These are phyloP conservation scores for Aphaenogaster rudis DNA, from an alignment of 1,140 invertebrate genomes.

Conservation along the genomic window DNA sequence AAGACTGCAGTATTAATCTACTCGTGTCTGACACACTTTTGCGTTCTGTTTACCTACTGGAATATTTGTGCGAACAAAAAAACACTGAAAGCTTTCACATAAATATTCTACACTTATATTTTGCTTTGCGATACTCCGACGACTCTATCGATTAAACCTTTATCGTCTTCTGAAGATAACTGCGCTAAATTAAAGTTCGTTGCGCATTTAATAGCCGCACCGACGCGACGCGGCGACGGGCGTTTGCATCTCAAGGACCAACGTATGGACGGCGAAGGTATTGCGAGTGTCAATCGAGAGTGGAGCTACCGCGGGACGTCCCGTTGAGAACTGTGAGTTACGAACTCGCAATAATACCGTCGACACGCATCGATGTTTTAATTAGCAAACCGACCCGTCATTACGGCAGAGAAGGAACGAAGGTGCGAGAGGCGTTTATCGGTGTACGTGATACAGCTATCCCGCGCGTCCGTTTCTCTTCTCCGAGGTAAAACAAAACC, in stretches of 20 bases:
- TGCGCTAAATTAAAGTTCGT: not conserved
- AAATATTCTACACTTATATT: not conserved
- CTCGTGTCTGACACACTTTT: not conserved
- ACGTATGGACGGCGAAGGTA: not conserved
- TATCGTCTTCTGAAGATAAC: not conserved
- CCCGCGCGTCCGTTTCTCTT: slow-evolving; percentile 27
- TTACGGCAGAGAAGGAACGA: not conserved
- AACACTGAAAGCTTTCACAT: not conserved
- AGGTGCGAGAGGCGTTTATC: not conserved
- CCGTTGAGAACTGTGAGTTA: not conserved
- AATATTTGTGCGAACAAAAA: not conserved
- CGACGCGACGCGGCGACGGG: too few relatives aligned
- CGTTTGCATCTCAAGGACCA: not conserved
- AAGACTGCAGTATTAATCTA: not conserved
- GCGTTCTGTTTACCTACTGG: not conserved
- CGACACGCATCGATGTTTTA: slow-evolving; percentile 42
- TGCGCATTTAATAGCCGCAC: not conserved
- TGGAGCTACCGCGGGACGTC: not conserved
- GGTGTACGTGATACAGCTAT: slow-evolving; percentile 38
- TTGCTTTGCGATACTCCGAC: not conserved
- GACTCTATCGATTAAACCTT: not conserved
- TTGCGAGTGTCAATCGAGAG: slow-evolving; percentile 15
- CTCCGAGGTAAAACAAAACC: slow-evolving; percentile 26
- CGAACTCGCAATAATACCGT: slow-evolving; percentile 24
- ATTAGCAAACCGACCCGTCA: slow-evolving; percentile 39